Conservation (phyloP, 1,140 invertebrate species). For the Drosophila lacertosa region DNA sequence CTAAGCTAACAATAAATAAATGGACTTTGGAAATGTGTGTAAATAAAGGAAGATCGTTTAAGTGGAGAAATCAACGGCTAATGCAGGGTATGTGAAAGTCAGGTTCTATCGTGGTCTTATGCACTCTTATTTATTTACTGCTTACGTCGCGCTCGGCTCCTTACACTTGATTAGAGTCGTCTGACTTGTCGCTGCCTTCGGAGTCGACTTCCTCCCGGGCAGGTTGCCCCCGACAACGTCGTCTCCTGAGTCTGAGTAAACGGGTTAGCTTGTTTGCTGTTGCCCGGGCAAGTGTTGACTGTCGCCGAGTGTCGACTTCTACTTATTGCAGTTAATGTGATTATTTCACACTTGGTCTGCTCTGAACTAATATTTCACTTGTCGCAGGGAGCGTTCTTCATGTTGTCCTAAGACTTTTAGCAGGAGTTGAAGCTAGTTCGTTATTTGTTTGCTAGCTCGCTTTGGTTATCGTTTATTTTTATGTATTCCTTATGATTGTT, state of each 20-base stretch:
- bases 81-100: too few relatives aligned
- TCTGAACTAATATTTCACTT: constrained; percentile 64
- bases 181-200: constrained; percentile 22
- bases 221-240: constrained; percentile 6
- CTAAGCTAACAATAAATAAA: neutral
- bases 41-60: too few relatives aligned
- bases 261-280: constrained; percentile 15
- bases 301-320: constrained; percentile 27
- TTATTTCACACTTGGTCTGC: constrained; percentile 79
- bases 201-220: constrained; percentile 8
- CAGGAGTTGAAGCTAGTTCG: neutral
- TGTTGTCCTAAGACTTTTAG: neutral
- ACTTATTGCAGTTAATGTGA: constrained; percentile 70
- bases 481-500: constrained; percentile 43
- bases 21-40: neutral
- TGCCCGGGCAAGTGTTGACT: constrained; percentile 30
- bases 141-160: neutral
- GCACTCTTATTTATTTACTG: neutral
- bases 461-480: constrained; percentile 22
- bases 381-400: constrained; percentile 9
- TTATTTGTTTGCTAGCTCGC: constrained; percentile 39
- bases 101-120: too few relatives aligned
- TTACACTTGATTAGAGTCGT: constrained; percentile 22
- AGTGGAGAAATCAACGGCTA: too few relatives aligned
- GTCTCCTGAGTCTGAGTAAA: neutral